A percentile compares a stretch with the other conserved stretches of the same genome.
phyloP scores from a whole-genome alignment of 2,888 invertebrate species.

The Tricholauxania praeusta region DNA sequence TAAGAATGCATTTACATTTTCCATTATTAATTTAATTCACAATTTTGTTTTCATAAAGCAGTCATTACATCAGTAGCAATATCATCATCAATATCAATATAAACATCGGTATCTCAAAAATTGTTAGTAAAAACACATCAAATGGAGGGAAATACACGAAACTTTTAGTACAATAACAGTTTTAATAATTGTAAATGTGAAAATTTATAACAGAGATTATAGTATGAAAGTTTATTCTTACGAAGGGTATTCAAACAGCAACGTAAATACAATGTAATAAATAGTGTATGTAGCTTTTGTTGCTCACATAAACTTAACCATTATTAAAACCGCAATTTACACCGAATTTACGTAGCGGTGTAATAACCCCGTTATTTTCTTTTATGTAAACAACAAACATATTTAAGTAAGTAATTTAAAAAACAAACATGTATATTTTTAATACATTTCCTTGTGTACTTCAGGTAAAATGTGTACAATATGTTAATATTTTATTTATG shows the following conservation, averaged over 20 bases:
- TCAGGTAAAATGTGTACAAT: slow-evolving; percentile 29
- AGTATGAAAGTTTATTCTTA: too few species aligned
- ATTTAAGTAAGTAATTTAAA: neutral
- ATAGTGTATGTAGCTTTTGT: too few species aligned
- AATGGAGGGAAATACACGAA: slow-evolving; percentile 15
- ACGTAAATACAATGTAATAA: too few species aligned
- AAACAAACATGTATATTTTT: slow-evolving; percentile 5
- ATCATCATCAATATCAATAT: too few species aligned
- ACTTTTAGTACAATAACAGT: neutral
- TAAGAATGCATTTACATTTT: slow-evolving; percentile 2
- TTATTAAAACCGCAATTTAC: too few species aligned
- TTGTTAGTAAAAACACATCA: slow-evolving; percentile 12
- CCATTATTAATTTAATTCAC: neutral
- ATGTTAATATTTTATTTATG: neutral
- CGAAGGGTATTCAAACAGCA: too few species aligned
- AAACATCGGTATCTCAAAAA: neutral
- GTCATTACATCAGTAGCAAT: slow-evolving; percentile 6
- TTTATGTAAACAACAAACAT: neutral
- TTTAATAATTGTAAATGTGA: neutral
- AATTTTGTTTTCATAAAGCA: slow-evolving; percentile 13
- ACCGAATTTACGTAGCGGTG: too few species aligned
- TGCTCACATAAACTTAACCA: too few species aligned
- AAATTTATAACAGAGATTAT: too few species aligned
- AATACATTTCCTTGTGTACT: neutral
- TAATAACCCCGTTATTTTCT: neutral